A percentile compares a stretch with the other conserved stretches of the same genome.
These are phyloP conservation scores for Eulemur coronatus DNA, from an alignment of 2,797 vertebrate genomes.

Conservation along the genomic window DNA sequence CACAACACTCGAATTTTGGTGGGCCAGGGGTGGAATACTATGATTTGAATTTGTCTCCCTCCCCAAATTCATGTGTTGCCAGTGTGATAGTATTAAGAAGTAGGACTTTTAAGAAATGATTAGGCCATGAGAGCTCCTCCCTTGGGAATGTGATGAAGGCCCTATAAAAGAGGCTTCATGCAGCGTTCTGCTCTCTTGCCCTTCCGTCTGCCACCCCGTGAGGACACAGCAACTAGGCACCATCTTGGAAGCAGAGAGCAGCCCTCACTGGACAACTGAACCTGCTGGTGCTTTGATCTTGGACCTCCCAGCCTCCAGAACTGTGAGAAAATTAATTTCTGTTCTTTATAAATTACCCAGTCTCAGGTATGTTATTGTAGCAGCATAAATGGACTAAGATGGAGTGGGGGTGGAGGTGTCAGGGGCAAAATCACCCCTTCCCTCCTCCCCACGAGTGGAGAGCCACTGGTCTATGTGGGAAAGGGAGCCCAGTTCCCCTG, in stretches of 20 bases:
- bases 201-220: neutral
- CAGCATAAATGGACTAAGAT: neutral
- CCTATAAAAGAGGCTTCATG: neutral
- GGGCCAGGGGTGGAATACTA: too few relatives aligned
- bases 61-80: neutral
- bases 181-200: neutral
- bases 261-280: neutral
- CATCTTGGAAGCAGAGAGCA: neutral
- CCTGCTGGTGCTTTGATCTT: neutral
- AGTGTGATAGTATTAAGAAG: neutral
- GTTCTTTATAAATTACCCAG: neutral
- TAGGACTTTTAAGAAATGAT: neutral
- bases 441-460: neutral
- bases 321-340: neutral
- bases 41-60: neutral
- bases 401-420: accelerated
- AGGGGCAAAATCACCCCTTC: neutral
- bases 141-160: neutral
- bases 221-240: neutral
- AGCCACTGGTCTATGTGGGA: neutral
- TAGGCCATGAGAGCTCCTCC: neutral
- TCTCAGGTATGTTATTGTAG: neutral
- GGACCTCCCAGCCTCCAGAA: neutral
- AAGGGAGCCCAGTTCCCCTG: neutral
- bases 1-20: neutral